phyloP scores from a whole-genome alignment of 2,888 invertebrate species.

The Rhingia campestris region DNA sequence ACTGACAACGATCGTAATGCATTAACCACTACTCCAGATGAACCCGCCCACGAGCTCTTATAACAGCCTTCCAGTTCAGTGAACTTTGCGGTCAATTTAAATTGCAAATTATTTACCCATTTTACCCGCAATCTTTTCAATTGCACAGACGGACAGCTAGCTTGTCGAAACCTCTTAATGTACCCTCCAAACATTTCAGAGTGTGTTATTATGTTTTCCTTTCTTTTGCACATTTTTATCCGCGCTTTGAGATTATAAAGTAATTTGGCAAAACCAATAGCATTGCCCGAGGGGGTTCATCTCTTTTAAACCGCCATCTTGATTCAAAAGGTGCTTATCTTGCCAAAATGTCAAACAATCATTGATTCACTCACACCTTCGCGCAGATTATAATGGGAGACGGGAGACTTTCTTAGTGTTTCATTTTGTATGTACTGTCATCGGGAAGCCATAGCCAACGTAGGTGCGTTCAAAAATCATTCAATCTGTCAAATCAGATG shows the following conservation, averaged over 20 bases:
- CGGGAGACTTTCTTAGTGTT: constrained; percentile 26
- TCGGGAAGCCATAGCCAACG: not conserved
- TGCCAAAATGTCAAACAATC: constrained; percentile 20
- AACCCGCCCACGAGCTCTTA: constrained; percentile 26
- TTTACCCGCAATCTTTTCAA: constrained; percentile 3
- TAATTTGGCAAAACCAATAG: not conserved
- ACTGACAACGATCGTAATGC: constrained; percentile 14
- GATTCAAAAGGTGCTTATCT: constrained; percentile 5
- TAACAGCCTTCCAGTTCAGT: constrained; percentile 29
- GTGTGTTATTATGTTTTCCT: constrained; percentile 20
- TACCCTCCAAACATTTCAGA: constrained; percentile 5
- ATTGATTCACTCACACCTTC: not conserved
- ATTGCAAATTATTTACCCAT: constrained; percentile 26
- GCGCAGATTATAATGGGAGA: not conserved
- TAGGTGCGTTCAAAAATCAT: constrained; percentile 41
- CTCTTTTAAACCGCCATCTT: not conserved
- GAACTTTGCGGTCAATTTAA: constrained; percentile 40
- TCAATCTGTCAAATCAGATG: constrained; percentile 50
- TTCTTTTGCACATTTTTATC: not conserved
- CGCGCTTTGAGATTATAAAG: constrained; percentile 8
- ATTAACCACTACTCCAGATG: constrained; percentile 6
- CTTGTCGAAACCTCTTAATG: constrained; percentile 20
- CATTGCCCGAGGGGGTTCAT: not conserved
- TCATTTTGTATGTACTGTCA: not conserved
- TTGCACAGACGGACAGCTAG: constrained; percentile 1